These are phyloP conservation scores for Gopherus flavomarginatus DNA, from an alignment of 2,113 vertebrate genomes.

Conservation along the genomic window DNA sequence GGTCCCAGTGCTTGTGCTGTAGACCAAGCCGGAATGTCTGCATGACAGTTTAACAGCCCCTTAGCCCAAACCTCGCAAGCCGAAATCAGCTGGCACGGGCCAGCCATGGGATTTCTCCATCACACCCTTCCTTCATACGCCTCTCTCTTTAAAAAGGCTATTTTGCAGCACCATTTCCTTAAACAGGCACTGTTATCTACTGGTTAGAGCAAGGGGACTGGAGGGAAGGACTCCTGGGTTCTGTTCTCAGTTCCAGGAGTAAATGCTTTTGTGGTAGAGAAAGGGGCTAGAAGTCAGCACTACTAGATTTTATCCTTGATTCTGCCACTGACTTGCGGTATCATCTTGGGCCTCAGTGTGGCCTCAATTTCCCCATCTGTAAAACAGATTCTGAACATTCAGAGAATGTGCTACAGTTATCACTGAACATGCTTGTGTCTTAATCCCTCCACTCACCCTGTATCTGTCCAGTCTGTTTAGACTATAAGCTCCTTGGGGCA, in stretches of 20 bases:
- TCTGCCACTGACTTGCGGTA: not conserved
- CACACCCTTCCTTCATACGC: fast-evolving
- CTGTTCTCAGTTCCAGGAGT: fast-evolving
- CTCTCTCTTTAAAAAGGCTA: fast-evolving
- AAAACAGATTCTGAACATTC: not conserved
- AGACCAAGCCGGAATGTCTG: not conserved
- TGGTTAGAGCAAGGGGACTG: not conserved
- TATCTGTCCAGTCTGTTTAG: not conserved
- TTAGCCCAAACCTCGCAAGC: not conserved
- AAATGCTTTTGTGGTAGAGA: not conserved
- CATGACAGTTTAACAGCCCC: not conserved
- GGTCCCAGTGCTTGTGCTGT: not conserved
- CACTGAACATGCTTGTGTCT: not conserved
- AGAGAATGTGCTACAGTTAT: not conserved
- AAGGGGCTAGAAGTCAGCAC: fast-evolving
- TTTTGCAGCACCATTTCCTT: fast-evolving
- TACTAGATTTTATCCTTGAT: fast-evolving
- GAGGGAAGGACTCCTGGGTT: not conserved
- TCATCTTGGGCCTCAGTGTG: not conserved
- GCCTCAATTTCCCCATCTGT: not conserved
- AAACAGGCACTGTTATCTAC: not conserved
- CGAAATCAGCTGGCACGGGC: no score
- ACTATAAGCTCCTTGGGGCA: not conserved
- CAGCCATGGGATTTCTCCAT: not conserved
- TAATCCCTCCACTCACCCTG: not conserved